These are phyloP conservation scores for Natrix natrix DNA, from an alignment of 2,797 vertebrate species.

Conservation along the genomic window DNA sequence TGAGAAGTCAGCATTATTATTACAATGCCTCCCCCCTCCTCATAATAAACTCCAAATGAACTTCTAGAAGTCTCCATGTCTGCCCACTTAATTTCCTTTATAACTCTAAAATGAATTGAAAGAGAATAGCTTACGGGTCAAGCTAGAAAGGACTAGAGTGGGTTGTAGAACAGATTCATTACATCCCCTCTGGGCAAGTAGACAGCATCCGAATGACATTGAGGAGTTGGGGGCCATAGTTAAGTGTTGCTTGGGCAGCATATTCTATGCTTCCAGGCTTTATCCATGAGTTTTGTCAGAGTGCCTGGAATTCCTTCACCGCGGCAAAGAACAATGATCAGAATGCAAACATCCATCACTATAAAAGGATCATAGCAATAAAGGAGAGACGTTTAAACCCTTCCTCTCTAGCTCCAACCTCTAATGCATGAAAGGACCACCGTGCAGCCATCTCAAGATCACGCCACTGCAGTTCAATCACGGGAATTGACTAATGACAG, in stretches of 20 bases:
- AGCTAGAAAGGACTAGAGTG: background rate
- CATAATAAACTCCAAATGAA: background rate
- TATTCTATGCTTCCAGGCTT: background rate
- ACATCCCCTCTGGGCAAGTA: background rate
- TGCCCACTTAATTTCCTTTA: background rate
- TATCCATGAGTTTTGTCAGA: background rate
- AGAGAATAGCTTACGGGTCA: background rate
- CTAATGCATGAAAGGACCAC: background rate
- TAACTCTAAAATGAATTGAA: background rate
- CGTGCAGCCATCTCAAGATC: background rate
- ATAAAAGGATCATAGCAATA: background rate
- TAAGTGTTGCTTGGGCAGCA: background rate
- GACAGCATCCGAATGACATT: background rate
- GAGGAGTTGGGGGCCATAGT: background rate
- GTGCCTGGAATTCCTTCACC: background rate
- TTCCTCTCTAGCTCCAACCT: background rate
- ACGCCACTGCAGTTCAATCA: background rate
- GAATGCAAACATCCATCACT: background rate
- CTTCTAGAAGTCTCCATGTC: background rate
- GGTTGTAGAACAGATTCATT: background rate
- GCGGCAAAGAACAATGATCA: background rate
- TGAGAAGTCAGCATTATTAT: background rate
- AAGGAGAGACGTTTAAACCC: background rate
- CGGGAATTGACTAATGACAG: background rate
- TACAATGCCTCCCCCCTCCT: background rate